These are phyloP conservation scores for Rhynchomys soricoides DNA, from an alignment of 2,113 vertebrate genomes.

Conservation along the genomic window DNA sequence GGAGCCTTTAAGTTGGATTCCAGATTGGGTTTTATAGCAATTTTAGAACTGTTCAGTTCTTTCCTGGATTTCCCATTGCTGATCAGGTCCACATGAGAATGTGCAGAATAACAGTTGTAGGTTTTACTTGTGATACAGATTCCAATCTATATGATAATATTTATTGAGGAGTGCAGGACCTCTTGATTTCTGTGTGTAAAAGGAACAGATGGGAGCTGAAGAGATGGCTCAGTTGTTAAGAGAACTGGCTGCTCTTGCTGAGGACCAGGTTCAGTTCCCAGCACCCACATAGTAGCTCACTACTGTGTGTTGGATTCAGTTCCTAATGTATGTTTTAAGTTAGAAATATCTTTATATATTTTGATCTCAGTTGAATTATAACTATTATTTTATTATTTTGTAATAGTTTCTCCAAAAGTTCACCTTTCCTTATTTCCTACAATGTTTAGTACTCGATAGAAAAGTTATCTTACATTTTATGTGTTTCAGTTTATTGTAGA, in stretches of 20 bases:
- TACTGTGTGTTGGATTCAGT: background rate
- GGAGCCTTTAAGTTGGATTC: background rate
- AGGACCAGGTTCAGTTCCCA: background rate
- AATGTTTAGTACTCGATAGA: background rate
- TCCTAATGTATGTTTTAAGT: conserved; percentile 10
- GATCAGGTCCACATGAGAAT: background rate
- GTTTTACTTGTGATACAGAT: background rate
- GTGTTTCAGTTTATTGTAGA: background rate
- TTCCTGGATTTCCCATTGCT: conserved; percentile 35
- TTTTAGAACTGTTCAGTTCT: background rate
- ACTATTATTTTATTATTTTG: conserved; percentile 42
- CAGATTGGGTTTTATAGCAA: conserved; percentile 34
- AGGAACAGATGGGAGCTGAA: background rate
- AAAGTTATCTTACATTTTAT: background rate
- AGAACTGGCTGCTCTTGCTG: background rate
- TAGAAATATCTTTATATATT: conserved; percentile 5
- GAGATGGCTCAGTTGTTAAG: background rate
- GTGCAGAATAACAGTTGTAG: background rate
- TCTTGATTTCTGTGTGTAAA: conserved; percentile 39
- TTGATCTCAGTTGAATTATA: background rate
- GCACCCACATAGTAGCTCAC: background rate
- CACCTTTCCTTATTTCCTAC: background rate
- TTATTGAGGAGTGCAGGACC: background rate
- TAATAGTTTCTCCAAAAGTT: background rate
- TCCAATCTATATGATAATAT: background rate